Evolutionary conservation across 1,140 invertebrate species (phyloP).

Genomic region (Stegodyphus dumicola): DNA sequence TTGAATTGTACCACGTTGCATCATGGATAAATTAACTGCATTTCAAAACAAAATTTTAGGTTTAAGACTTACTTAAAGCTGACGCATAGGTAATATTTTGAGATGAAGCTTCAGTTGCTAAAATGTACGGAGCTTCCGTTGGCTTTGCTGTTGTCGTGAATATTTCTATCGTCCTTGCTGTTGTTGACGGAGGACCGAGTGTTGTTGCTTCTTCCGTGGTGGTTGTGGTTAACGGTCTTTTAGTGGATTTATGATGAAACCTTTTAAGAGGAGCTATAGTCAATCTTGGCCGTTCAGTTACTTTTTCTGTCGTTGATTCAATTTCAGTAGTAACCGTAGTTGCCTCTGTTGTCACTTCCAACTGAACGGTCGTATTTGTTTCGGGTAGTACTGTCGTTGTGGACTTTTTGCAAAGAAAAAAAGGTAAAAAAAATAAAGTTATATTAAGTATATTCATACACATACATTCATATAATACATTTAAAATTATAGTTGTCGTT

Average conservation of each 20-base stretch:
- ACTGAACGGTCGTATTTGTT: slow-evolving; percentile 4
- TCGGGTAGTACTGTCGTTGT: slow-evolving; percentile 5
- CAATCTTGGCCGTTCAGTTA: background rate
- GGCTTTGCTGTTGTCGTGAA: background rate
- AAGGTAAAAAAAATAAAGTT: too few species aligned
- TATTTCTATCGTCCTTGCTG: slow-evolving; percentile 3
- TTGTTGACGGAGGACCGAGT: background rate
- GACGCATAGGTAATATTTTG: slow-evolving; percentile 30
- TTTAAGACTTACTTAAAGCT: slow-evolving; percentile 39
- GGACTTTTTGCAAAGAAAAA: background rate
- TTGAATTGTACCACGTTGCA: too few species aligned
- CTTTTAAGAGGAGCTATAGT: slow-evolving; percentile 34
- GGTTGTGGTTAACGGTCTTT: slow-evolving; percentile 28
- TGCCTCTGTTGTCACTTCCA: slow-evolving; percentile 18
- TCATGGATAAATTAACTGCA: too few species aligned
- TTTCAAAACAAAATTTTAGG: too few species aligned
- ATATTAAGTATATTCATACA: too few species aligned
- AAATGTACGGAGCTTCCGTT: background rate
- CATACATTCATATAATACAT: too few species aligned
- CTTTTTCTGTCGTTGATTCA: background rate
- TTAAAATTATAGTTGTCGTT: too few species aligned
- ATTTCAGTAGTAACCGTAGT: slow-evolving; percentile 13
- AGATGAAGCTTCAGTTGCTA: slow-evolving; percentile 20
- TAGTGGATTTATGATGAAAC: slow-evolving; percentile 18
- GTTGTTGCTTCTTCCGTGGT: slow-evolving; percentile 1